phyloP scores from a whole-genome alignment of 1,140 invertebrate species.

The Tachypleus tridentatus region DNA sequence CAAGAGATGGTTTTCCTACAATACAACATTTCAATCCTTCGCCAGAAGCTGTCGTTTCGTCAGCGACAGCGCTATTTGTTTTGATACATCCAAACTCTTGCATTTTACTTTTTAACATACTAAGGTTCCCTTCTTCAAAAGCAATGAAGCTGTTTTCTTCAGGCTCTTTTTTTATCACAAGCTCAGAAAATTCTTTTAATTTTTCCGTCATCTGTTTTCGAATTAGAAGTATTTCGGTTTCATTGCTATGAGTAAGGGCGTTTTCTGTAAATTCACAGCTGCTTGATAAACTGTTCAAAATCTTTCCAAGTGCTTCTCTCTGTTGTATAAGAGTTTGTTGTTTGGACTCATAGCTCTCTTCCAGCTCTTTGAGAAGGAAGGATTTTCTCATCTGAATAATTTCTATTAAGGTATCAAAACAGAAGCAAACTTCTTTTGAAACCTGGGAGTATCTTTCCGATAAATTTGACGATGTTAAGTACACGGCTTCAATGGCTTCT shows the following conservation, averaged over 20 bases:
- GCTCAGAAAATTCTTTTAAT: constrained; percentile 36
- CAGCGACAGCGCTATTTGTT: constrained; percentile 36
- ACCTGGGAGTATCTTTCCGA: constrained; percentile 9
- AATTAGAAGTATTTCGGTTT: constrained; percentile 41
- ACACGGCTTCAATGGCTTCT: constrained; percentile 33
- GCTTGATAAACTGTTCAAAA: constrained; percentile 35
- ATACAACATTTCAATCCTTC: constrained; percentile 35
- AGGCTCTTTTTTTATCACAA: constrained; percentile 33
- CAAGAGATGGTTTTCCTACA: constrained; percentile 29
- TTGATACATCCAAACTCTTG: constrained; percentile 32
- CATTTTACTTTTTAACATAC: constrained; percentile 30
- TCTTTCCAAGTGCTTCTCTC: constrained; percentile 33
- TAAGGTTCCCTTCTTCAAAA: constrained; percentile 32
- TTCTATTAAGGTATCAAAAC: constrained; percentile 28
- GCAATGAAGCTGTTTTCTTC: constrained; percentile 37
- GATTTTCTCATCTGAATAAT: constrained; percentile 34
- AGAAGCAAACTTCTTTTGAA: constrained; percentile 3
- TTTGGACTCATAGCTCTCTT: constrained; percentile 34
- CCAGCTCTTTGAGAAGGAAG: constrained; percentile 34
- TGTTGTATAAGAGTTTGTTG: constrained; percentile 35
- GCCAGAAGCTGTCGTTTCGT: constrained; percentile 36
- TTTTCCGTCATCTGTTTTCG: constrained; percentile 43
- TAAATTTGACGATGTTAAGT: constrained; percentile 26
- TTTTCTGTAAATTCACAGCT: constrained; percentile 40
- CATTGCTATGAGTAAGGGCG: constrained; percentile 37